Evolutionary conservation across 2,113 vertebrate species (phyloP).

Genomic region (Verasper variegatus): DNA sequence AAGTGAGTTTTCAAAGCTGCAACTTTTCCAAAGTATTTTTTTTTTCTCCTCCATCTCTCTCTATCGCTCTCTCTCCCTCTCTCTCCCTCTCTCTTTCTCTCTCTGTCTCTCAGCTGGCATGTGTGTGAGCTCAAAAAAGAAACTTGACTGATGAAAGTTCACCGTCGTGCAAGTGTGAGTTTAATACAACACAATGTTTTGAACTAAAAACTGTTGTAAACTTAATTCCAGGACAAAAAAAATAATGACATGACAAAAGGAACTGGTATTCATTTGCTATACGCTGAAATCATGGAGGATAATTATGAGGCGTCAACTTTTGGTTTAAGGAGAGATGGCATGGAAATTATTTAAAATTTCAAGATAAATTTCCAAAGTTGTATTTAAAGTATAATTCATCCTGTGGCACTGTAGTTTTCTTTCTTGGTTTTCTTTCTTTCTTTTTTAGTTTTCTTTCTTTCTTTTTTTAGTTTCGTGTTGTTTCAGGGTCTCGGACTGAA

Average conservation of each 20-base stretch:
- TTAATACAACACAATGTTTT: not conserved
- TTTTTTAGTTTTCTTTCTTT: not conserved
- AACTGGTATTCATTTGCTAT: too few species aligned
- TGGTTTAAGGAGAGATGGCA: not conserved
- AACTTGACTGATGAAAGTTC: conserved; percentile 36
- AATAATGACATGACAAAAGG: not conserved
- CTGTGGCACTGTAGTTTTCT: not conserved
- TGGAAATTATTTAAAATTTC: not conserved
- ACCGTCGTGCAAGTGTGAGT: not conserved
- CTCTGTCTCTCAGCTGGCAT: conserved; percentile 1
- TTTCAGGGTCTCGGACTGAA: conserved; percentile 22
- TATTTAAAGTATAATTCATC: not conserved
- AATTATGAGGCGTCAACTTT: not conserved
- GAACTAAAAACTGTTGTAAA: not conserved
- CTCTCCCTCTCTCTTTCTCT: conserved; percentile 1
- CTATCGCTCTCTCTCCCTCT: not conserved
- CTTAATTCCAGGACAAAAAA: not conserved
- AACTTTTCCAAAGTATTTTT: conserved; percentile 71
- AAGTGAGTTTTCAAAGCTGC: conserved; percentile 81
- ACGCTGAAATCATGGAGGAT: not conserved
- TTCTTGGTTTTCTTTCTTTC: not conserved
- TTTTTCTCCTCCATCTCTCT: not conserved
- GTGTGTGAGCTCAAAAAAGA: conserved; percentile 9
- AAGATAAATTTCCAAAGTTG: not conserved
- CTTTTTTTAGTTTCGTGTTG: not conserved